A percentile compares a stretch with the other conserved stretches of the same genome.
Conservation (phyloP, 2,888 invertebrate genomes). For the Tanypteryx hageni region DNA sequence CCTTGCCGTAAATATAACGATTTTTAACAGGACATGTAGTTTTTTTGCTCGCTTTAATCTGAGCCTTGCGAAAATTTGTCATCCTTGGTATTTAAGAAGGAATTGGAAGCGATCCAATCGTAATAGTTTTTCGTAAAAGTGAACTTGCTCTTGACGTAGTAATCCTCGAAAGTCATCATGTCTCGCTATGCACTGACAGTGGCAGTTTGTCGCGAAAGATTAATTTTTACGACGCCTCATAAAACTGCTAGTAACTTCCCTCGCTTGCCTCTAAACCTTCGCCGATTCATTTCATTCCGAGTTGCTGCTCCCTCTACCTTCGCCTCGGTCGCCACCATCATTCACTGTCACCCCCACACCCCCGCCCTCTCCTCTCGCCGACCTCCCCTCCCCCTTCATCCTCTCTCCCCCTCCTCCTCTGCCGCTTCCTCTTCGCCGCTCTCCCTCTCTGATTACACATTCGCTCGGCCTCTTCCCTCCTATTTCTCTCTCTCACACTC, state of each 20-base stretch:
- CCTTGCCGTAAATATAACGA: too few species aligned
- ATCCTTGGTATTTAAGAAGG: not conserved
- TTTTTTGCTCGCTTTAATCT: not conserved
- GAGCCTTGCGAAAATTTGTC: not conserved
- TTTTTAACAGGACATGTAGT: too few species aligned
- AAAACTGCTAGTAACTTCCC: slow-evolving; percentile 34
- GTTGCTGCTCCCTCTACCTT: not conserved
- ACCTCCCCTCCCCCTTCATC: not conserved
- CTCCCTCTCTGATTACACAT: slow-evolving; percentile 14
- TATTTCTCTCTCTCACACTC: not conserved
- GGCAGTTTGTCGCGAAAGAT: slow-evolving; percentile 55
- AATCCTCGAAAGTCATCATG: slow-evolving; percentile 42
- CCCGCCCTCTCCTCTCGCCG: not conserved
- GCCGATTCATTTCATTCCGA: slow-evolving; percentile 48
- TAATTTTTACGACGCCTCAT: slow-evolving; percentile 55
- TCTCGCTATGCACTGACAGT: not conserved
- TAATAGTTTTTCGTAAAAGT: slow-evolving; percentile 17
- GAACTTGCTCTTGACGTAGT: slow-evolving; percentile 40
- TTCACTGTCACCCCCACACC: slow-evolving; percentile 44
- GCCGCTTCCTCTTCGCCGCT: not conserved
- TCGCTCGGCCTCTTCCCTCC: not conserved
- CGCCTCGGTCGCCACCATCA: slow-evolving; percentile 37
- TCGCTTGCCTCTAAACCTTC: not conserved
- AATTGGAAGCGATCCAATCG: slow-evolving; percentile 11
- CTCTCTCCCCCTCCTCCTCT: not conserved